phyloP scores from a whole-genome alignment of 64 coral and sea anemone genomes.

The Montipora foliosa region DNA sequence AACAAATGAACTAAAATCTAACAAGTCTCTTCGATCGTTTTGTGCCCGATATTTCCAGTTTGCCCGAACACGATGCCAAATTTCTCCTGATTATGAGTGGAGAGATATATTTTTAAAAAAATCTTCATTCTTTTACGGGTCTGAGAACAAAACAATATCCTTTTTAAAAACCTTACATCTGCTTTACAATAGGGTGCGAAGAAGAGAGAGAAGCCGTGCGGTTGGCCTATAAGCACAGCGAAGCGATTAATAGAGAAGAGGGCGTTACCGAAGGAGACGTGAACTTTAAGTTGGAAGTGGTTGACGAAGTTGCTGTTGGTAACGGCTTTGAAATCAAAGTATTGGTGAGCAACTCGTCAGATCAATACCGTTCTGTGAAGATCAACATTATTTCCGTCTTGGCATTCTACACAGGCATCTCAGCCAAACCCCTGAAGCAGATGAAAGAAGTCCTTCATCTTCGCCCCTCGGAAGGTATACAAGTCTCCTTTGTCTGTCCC shows the following conservation, averaged over 20 bases:
- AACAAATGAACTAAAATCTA: no score
- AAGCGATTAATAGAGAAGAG: conserved; percentile 24
- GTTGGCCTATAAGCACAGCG: conserved; percentile 63
- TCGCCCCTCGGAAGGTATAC: conserved; percentile 23
- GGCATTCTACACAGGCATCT: conserved; percentile 66
- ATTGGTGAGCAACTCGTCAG: conserved; percentile 15
- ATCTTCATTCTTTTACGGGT: no score
- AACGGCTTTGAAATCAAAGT: conserved; percentile 47
- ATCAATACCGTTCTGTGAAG: conserved; percentile 20
- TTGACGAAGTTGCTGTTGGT: not conserved
- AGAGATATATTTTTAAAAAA: no score
- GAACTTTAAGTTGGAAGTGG: conserved; percentile 2
- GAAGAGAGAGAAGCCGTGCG: conserved; percentile 53
- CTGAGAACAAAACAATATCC: no score
- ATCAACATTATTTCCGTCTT: conserved; percentile 19
- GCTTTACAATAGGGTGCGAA: not conserved
- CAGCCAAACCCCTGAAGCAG: conserved; percentile 35
- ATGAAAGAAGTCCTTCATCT: not conserved
- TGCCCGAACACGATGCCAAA: no score
- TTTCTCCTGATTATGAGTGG: no score
- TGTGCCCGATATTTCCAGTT: no score
- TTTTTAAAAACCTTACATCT: no score
- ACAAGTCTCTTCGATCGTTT: no score
- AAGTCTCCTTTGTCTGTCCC: not conserved
- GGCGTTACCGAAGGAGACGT: conserved; percentile 49